These are phyloP conservation scores for Machaerirhynchus nigripectus DNA, from an alignment of 2,113 vertebrate genomes.

Conservation along the genomic window DNA sequence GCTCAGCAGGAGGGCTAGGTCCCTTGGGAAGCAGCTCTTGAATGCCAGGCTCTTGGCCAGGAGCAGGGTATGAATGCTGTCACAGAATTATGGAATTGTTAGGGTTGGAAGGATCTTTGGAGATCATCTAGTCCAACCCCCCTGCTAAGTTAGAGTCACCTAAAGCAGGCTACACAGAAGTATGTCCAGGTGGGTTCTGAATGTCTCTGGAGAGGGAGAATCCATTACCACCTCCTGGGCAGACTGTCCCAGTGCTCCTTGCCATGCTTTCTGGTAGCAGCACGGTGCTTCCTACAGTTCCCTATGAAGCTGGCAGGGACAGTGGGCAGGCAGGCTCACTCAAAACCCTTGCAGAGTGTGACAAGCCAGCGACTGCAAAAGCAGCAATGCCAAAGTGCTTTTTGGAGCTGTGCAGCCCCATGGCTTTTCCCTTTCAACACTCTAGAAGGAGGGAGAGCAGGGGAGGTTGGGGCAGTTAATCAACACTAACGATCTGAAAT, in stretches of 20 bases:
- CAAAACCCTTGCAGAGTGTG: background rate
- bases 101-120: background rate
- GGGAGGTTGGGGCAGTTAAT: background rate
- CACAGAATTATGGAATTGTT: background rate
- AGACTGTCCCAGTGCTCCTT: background rate
- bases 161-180: background rate
- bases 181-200: background rate
- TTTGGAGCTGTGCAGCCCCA: slow-evolving; percentile 14
- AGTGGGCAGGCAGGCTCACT: background rate
- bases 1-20: background rate
- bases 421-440: slow-evolving; percentile 34
- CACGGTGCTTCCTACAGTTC: background rate
- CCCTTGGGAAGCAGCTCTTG: background rate
- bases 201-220: background rate
- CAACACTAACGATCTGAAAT: rapidly evolving
- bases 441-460: background rate
- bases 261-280: background rate
- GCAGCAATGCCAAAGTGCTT: slow-evolving; percentile 45
- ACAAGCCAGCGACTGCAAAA: background rate
- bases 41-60: background rate
- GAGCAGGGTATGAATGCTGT: background rate
- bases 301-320: background rate
- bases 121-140: background rate
- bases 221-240: background rate
- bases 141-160: background rate